Evolutionary conservation across 1,140 invertebrate species (phyloP), one percentile per base, ranked within the genome.

Genomic region (Andrena cerasifolii): DNA sequence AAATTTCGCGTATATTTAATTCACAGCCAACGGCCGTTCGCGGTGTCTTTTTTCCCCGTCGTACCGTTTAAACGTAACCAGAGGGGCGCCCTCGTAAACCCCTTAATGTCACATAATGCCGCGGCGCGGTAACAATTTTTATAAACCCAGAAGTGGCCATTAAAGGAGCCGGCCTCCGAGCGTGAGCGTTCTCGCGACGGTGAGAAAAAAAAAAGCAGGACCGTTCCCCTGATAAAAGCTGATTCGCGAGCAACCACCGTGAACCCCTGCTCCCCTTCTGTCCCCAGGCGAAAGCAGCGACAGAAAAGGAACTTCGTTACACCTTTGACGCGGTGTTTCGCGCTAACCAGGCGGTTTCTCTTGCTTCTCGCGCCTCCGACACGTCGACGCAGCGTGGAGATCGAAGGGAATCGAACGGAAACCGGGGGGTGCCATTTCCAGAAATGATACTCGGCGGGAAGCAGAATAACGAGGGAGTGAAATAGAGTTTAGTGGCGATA

Each of bases 231-330:
- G 61, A 66, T 75, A 72, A 68, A 74, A 76, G 51, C 43, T 70
- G 79, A 80, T 80, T 80, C 58, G 65, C 75, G 72, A 61, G 68
- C 61, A 56, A 66, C 73, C 67, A 66, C 62, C 53, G 72, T 74
- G 71, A 61, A 74, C 24, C n/a, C 24, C 3, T 16, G 53, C 26
- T 3, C 7, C 49, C 54, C n/a, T n/a, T 71, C 45, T 71, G 63
- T 66, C 28, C 31, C n/a, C 1, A 3, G 26, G 6, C 12, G 18
- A 31, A 51, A 45, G 8, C 36, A 28, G 3, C 61, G 24, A 26
- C 61, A 24, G 43, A 43, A 62, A 21, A 8, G 26, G 59, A 63
- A 63, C 61, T 40, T 43, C 40, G 61, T 63, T 63, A 63, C 5
- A 36, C 21, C 61, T 45, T 63, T 45, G 61, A 63, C 24, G 40